phyloP scores from a whole-genome alignment of 1,140 invertebrate genomes.

The Caenorhabditis brenneri region DNA sequence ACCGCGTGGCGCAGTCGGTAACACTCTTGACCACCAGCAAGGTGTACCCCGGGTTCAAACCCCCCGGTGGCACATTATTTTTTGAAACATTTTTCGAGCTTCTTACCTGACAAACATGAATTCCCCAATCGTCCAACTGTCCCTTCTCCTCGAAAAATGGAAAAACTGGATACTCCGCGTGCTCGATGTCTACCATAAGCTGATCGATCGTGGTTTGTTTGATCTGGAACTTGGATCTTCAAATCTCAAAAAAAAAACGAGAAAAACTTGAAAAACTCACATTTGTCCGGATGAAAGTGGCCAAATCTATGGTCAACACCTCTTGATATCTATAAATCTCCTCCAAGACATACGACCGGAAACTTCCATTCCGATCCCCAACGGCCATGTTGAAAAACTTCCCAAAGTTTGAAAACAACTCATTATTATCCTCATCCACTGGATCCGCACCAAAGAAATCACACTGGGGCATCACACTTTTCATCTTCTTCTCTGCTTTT shows the following conservation, averaged over 20 bases:
- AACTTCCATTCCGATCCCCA: slow-evolving; percentile 43
- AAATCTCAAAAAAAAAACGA: too few relatives aligned
- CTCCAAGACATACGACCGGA: slow-evolving; percentile 45
- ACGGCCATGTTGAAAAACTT: slow-evolving; percentile 47
- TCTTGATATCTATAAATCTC: slow-evolving; percentile 50
- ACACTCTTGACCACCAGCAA: too few relatives aligned
- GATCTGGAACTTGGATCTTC: too few relatives aligned
- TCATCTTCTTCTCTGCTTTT: slow-evolving; percentile 46
- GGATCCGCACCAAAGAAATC: slow-evolving; percentile 46
- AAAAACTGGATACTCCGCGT: slow-evolving; percentile 47
- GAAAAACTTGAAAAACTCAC: not conserved
- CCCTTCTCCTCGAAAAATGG: slow-evolving; percentile 39
- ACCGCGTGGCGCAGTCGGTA: too few relatives aligned
- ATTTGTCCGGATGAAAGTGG: slow-evolving; percentile 37
- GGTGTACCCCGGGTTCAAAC: too few relatives aligned
- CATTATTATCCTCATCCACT: slow-evolving; percentile 44
- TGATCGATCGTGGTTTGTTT: slow-evolving; percentile 28
- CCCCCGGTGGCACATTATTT: too few relatives aligned
- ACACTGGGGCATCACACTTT: slow-evolving; percentile 31
- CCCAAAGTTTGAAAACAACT: slow-evolving; percentile 39
- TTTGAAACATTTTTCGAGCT: too few relatives aligned
- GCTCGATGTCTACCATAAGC: slow-evolving; percentile 48
- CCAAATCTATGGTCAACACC: slow-evolving; percentile 39
- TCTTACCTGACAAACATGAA: slow-evolving; percentile 51
- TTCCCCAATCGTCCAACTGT: not conserved